Base-by-base conservation (phyloP, 2,113 vertebrate species). In the Clarias magur region DNA sequence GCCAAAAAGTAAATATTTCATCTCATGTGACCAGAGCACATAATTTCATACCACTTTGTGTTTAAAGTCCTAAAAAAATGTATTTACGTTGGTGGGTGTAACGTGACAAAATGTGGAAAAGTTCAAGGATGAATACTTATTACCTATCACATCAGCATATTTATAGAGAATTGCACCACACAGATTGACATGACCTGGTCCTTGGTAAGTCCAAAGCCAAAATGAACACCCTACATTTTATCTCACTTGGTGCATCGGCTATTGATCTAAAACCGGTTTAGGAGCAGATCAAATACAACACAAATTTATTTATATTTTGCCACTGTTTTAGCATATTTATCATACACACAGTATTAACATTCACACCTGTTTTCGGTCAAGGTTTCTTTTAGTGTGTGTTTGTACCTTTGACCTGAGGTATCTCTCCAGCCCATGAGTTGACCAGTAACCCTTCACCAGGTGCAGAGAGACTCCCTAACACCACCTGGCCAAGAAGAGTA, bases 401-500 rank as follows among this genome's bases (percentile, higher is more conserved):
- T 59, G 90, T 89, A 85, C 75, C 25, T 86, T 88, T 1, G 21
- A 4, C 1, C 86, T 89, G 34, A 86, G 25, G 17, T 6, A 78
- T 56, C 0, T 92, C 78, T 88, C 94, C 95, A 0, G 0, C 5
- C 95, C 95, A 96, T 30, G 78, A 90, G 92, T 96, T 94, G 80
- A 95, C 93, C 80, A 95, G 92, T 16, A 96, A 92, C 54, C 95
- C 94, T 75, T 94, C 11, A 0, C 93, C 93, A 0, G 92, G 93
- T 19, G 10, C 88, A 0, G 94, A 94, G 0, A 94, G 94, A 83
- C 91, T 94, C 23, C 95, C 95, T 25, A 95, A 0, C 15, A 95
- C 0, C 0, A 3, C 42, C 88, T 95, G 94, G 1, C 83, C 34
- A 54, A 93, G 0, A 19, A 94, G 86, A 16, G 84, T 10, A 0